Base-by-base conservation (phyloP, 92 coral and sea anemone genomes). In the Virgularia gustaviana region DNA sequence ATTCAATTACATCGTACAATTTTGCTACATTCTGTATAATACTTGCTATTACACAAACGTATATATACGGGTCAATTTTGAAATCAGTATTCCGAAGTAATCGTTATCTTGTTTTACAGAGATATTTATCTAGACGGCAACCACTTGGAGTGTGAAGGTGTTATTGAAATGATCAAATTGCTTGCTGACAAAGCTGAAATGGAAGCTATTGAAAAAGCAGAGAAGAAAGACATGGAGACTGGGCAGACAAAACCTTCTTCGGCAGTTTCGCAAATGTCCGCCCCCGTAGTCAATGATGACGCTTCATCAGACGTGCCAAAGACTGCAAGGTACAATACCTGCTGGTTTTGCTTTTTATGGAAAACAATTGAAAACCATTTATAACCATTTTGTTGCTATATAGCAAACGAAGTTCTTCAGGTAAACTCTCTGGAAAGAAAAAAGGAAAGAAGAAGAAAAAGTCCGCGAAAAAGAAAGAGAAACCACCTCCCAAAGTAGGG, bases 121-220 rank as follows among this genome's bases (percentile, higher is more conserved):
- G 97, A 91, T 59, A 72, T 91, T 63, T 91, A 91, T 57, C 88
- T 91, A 45, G 97, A 91, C 84, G 97, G 97, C 32, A 91, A 91
- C 83, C 65, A 62, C 15, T 57, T 91, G 71, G 97, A 88, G 38
- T 91, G 97, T 53, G 97, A 91, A 53, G 97, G 97, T 8, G 90
- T 89, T 11, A 86, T 91, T 28, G 97, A 91, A 75, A 79, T 91
- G 56, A 87, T 91, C 55, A 91, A 90, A 73, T 87, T 91, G 6
- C 80, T 91, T 64, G 97, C 94, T 13, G 97, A 91, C 81, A 85
- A 87, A 43, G 97, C 97, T 8, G 97, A 91, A 71, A 91, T 91
- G 97, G 97, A 91, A 63, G 88, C 96, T 9, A 89, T 91, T 68
- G 96, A 91, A 57, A 81, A 87, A 37, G 84, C 84, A 16, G 90